Evolutionary conservation across 2,797 vertebrate species (phyloP).

Genomic region (Girardinus metallicus): DNA sequence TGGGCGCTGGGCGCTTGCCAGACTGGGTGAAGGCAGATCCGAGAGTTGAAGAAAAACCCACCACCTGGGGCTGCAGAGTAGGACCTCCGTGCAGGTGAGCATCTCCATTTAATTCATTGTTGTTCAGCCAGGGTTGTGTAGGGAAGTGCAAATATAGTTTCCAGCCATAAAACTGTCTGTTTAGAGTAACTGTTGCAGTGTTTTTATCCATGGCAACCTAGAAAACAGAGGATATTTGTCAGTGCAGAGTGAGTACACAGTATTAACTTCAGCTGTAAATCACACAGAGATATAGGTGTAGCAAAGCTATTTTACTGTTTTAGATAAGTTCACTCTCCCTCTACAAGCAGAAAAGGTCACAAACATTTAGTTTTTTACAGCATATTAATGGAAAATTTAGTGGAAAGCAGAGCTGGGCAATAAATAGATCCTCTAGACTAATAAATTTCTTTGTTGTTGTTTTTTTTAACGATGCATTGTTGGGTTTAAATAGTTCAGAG

Average conservation of each 20-base stretch:
- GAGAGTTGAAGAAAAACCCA: slow-evolving; percentile 42
- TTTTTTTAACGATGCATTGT: no score
- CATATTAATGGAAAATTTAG: background rate
- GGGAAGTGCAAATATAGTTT: background rate
- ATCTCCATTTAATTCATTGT: background rate
- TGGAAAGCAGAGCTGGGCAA: background rate
- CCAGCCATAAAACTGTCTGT: background rate
- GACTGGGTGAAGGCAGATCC: slow-evolving; percentile 72
- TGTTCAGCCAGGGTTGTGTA: background rate
- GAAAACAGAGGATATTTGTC: background rate
- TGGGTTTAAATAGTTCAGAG: no score
- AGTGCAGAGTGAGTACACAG: background rate
- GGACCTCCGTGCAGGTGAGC: slow-evolving; percentile 81
- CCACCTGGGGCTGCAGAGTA: slow-evolving; percentile 67
- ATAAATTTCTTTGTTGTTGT: no score
- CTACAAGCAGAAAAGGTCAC: no score
- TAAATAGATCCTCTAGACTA: no score
- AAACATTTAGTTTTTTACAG: background rate
- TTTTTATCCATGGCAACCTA: background rate
- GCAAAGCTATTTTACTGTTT: slow-evolving; percentile 8
- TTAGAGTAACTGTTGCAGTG: no score
- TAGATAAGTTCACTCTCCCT: background rate
- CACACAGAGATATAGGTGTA: background rate
- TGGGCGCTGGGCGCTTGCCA: slow-evolving; percentile 71
- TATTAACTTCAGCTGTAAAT: background rate